Conservation (phyloP, 2,797 vertebrate species). For the Orientallactaga sibirica region DNA sequence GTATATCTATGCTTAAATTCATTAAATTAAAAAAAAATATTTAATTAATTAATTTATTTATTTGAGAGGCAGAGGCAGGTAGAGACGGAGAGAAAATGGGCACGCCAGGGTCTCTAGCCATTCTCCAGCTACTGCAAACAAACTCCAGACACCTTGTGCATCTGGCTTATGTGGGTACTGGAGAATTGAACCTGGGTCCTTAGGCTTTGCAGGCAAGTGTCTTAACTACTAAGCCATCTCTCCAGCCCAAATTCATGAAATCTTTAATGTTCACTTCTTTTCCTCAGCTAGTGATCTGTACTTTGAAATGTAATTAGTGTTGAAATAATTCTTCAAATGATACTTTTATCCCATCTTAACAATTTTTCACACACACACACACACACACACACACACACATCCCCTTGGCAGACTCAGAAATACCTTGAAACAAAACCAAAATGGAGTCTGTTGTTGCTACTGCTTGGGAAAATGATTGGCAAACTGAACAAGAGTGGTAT, state of each 20-base stretch:
- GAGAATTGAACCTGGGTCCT: too few species aligned
- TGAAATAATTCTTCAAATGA: constrained; percentile 71
- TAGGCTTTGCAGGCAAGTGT: too few species aligned
- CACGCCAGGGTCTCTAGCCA: too few species aligned
- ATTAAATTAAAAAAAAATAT: background rate
- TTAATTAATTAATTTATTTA: too few species aligned
- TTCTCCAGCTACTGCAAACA: too few species aligned
- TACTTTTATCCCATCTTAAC: constrained; percentile 44
- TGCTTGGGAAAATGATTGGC: constrained; percentile 65
- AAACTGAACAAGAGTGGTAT: constrained; percentile 58
- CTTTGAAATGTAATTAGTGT: constrained; percentile 68
- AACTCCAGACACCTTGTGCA: too few species aligned
- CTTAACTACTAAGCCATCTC: too few species aligned
- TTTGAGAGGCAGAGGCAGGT: too few species aligned
- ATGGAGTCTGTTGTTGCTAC: constrained; percentile 67
- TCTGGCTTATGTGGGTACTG: too few species aligned
- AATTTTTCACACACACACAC: background rate
- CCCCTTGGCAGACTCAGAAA: constrained; percentile 60
- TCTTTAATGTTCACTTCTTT: constrained; percentile 13
- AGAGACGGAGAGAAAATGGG: too few species aligned
- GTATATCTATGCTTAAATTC: background rate
- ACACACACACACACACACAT: background rate
- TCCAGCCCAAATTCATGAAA: background rate
- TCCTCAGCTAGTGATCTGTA: constrained; percentile 36
- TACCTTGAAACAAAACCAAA: background rate